Conservation (phyloP, 2,888 invertebrate species). For the Trypoxylon attenuatum region DNA sequence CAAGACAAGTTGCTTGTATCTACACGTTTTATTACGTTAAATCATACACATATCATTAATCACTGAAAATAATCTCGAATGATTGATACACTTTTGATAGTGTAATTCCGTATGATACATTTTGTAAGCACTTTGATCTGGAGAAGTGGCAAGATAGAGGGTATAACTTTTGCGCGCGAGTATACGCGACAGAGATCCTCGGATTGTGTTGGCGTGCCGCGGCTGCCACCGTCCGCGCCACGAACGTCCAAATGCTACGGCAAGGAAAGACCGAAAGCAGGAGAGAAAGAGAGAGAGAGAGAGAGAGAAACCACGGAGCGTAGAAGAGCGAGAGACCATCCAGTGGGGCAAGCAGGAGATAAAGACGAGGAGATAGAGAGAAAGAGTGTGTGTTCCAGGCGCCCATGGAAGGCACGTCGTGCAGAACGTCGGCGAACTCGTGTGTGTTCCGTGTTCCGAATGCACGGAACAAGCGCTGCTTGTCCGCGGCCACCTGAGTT, state of each 20-base stretch:
- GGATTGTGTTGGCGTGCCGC: conserved; percentile 57
- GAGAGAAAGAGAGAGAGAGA: conserved; percentile 5
- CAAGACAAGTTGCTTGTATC: too few species aligned
- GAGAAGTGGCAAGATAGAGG: too few species aligned
- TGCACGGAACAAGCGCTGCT: conserved; percentile 68
- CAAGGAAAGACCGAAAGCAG: conserved; percentile 13
- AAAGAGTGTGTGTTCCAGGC: conserved; percentile 39
- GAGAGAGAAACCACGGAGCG: conserved; percentile 9
- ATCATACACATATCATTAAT: too few species aligned
- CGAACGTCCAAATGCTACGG: conserved; percentile 47
- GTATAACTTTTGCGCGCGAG: conserved; percentile 49
- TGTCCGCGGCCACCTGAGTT: conserved; percentile 68
- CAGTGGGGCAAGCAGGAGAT: too few species aligned
- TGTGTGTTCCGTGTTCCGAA: conserved; percentile 68
- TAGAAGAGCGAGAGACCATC: conserved; percentile 21
- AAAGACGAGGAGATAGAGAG: conserved; percentile 9
- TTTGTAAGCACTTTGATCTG: too few species aligned
- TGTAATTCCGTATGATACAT: too few species aligned
- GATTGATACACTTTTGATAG: too few species aligned
- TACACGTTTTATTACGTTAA: too few species aligned
- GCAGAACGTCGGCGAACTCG: conserved; percentile 57
- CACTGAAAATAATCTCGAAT: too few species aligned
- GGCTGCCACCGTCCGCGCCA: conserved; percentile 58
- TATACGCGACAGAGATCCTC: conserved; percentile 50
- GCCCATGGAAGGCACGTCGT: conserved; percentile 52